A percentile compares a stretch with the other conserved stretches of the same genome.
Evolutionary conservation across 2,797 vertebrate species (phyloP).

Genomic region (Cyprinella venusta): DNA sequence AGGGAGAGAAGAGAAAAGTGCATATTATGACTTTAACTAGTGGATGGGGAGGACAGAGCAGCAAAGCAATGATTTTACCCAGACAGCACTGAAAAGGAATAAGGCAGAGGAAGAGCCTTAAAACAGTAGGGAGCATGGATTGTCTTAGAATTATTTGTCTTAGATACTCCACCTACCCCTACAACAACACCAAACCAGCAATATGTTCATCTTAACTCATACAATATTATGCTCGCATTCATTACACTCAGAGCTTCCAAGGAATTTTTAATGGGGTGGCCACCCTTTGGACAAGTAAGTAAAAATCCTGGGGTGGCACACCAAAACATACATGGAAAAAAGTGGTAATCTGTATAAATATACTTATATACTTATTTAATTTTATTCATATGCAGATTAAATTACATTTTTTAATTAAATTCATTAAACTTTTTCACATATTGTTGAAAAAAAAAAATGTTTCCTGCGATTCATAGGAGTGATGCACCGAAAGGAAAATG

Average conservation of each 20-base stretch:
- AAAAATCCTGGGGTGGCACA: too few relatives aligned
- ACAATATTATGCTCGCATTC: not conserved
- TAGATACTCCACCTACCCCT: not conserved
- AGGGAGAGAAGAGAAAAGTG: constrained; percentile 59
- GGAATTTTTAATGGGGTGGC: too few relatives aligned
- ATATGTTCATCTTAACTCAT: not conserved
- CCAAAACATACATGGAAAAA: too few relatives aligned
- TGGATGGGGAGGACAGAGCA: constrained; percentile 66
- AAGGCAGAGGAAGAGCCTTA: not conserved
- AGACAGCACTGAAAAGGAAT: constrained; percentile 18
- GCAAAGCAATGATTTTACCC: constrained; percentile 48
- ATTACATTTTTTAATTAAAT: too few relatives aligned
- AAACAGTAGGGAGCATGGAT: constrained; percentile 30
- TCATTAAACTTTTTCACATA: too few relatives aligned
- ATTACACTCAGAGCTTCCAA: not conserved
- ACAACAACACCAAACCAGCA: constrained; percentile 1
- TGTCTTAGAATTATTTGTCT: not conserved
- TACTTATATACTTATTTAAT: too few relatives aligned
- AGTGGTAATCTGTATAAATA: too few relatives aligned
- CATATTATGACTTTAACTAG: constrained; percentile 77
- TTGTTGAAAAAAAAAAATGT: not conserved
- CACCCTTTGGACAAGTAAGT: too few relatives aligned
- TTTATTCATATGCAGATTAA: too few relatives aligned
- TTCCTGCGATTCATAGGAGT: not conserved
- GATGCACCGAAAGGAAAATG: not conserved